phyloP scores from a whole-genome alignment of 1,140 invertebrate genomes.

The Andrena cerasifolii region DNA sequence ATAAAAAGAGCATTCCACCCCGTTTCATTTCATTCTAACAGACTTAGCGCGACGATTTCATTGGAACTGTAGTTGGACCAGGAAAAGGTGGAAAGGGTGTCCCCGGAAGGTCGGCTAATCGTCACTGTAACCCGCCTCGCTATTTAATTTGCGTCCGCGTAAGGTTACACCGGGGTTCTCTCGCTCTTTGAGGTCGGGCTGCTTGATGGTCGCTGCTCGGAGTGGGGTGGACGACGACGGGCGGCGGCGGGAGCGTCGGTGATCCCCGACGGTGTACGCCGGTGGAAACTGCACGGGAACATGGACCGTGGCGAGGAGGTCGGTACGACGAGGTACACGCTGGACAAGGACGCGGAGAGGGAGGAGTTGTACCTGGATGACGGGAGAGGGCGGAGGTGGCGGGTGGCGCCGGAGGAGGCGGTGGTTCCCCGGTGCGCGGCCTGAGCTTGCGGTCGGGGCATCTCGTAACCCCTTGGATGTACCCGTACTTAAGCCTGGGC shows the following conservation, averaged over 20 bases:
- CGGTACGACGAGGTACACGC: background rate
- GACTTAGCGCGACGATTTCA: no score
- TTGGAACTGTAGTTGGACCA: background rate
- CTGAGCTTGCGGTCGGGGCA: slow-evolving; percentile 50
- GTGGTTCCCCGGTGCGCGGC: slow-evolving; percentile 39
- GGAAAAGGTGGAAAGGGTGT: background rate
- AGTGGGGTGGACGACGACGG: slow-evolving; percentile 26
- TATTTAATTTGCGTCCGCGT: slow-evolving; percentile 72
- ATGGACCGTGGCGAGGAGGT: background rate
- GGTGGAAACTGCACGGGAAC: slow-evolving; percentile 43
- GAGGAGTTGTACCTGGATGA: slow-evolving; percentile 24
- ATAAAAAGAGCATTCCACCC: no score
- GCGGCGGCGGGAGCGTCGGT: slow-evolving; percentile 13
- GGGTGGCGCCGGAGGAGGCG: slow-evolving; percentile 17
- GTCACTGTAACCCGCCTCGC: slow-evolving; percentile 51
- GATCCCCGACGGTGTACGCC: slow-evolving; percentile 33
- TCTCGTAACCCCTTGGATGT: slow-evolving; percentile 46
- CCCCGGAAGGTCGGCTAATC: slow-evolving; percentile 46
- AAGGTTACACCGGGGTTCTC: slow-evolving; percentile 58
- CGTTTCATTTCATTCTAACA: background rate
- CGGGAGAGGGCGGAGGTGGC: background rate
- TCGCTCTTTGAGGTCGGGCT: slow-evolving; percentile 70
- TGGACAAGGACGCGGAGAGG: slow-evolving; percentile 15
- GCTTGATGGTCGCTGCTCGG: slow-evolving; percentile 60
- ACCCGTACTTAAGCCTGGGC: slow-evolving; percentile 45